Evolutionary conservation across 2,113 vertebrate species (phyloP).

Genomic region (Daboia siamensis): DNA sequence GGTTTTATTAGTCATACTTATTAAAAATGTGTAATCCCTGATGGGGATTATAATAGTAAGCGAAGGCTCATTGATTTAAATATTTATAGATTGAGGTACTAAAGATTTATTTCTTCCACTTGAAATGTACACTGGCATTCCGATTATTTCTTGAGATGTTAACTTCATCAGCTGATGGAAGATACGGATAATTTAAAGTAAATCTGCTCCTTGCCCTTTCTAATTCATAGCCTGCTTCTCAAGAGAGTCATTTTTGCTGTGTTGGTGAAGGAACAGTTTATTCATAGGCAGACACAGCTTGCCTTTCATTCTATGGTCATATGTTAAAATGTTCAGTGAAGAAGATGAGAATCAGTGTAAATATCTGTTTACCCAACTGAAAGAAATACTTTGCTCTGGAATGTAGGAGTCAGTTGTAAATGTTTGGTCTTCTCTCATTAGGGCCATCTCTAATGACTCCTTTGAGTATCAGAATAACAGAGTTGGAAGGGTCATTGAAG

Average conservation of each 20-base stretch:
- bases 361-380: background rate
- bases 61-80: slow-evolving; percentile 52
- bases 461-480: no score
- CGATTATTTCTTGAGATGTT: slow-evolving; percentile 40
- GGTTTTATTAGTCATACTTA: slow-evolving; percentile 47
- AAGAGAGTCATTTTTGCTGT: background rate
- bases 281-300: background rate
- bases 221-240: background rate
- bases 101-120: slow-evolving; percentile 62
- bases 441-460: background rate
- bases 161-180: slow-evolving; percentile 44
- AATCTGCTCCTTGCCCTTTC: background rate
- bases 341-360: background rate
- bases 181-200: slow-evolving; percentile 11
- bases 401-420: background rate
- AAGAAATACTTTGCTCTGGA: background rate
- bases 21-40: slow-evolving; percentile 40
- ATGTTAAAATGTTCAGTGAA: background rate
- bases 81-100: slow-evolving; percentile 63
- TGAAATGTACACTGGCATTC: slow-evolving; percentile 57
- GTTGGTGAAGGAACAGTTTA: background rate
- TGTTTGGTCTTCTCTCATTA: background rate
- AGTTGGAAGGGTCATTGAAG: no score
- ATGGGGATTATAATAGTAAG: slow-evolving; percentile 47
- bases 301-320: background rate